These are phyloP conservation scores for Xenops minutus DNA, from an alignment of 2,797 vertebrate species.

Conservation along the genomic window DNA sequence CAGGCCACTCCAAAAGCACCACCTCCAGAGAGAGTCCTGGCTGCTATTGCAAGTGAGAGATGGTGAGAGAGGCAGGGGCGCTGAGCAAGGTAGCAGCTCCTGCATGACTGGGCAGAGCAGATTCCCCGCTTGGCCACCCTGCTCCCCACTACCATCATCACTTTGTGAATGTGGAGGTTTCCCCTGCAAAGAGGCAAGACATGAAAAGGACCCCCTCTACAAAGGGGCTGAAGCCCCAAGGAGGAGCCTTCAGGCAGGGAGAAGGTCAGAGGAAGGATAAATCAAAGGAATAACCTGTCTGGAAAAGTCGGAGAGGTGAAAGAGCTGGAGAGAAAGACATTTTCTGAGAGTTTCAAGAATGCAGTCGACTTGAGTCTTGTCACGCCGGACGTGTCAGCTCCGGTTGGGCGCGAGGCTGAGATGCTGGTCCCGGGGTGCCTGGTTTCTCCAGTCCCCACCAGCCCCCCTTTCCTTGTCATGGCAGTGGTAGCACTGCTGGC, in stretches of 20 bases:
- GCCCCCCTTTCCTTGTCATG: constrained; percentile 37
- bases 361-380: neutral
- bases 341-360: constrained; percentile 2
- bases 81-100: neutral
- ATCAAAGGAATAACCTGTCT: neutral
- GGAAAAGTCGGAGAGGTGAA: neutral
- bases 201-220: neutral
- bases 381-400: neutral
- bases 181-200: neutral
- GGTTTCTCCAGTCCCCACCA: neutral
- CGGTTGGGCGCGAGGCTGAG: neutral
- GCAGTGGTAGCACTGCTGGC: neutral
- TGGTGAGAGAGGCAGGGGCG: neutral
- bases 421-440: neutral
- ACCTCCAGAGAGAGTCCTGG: neutral
- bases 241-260: neutral
- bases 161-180: neutral
- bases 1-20: neutral
- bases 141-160: neutral
- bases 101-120: neutral
- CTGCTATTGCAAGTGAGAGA: neutral
- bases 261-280: neutral
- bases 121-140: neutral
- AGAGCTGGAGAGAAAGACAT: neutral
- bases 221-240: neutral